Conservation (phyloP, 2,113 vertebrate species). For the Xiphophorus couchianus region DNA sequence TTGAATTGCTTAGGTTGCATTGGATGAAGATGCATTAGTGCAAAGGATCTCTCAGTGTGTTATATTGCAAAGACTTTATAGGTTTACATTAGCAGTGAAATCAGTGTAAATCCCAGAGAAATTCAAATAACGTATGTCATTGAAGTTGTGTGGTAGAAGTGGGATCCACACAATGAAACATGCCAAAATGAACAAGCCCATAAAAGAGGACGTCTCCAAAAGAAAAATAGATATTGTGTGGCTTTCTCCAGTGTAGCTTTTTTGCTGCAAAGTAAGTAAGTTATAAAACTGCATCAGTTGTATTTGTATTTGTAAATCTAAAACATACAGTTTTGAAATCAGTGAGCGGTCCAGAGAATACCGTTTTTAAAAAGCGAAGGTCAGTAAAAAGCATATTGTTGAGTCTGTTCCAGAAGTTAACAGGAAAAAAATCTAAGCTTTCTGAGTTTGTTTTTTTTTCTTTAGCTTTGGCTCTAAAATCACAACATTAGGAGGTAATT, state of each 20-base stretch:
- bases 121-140: conserved; percentile 42
- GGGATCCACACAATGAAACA: conserved; percentile 24
- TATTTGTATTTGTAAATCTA: conserved; percentile 2
- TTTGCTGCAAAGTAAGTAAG: conserved; percentile 20
- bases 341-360: conserved; percentile 42
- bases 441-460: neutral
- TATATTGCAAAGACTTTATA: conserved; percentile 64
- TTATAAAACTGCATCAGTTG: conserved; percentile 24
- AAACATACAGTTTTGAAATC: conserved; percentile 24
- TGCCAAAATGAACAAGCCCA: conserved; percentile 33
- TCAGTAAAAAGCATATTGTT: conserved; percentile 3
- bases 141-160: conserved; percentile 30
- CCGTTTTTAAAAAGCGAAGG: conserved; percentile 29
- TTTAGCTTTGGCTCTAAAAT: conserved; percentile 67
- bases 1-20: conserved; percentile 11
- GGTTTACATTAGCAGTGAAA: conserved; percentile 50
- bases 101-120: conserved; percentile 73
- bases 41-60: conserved; percentile 39
- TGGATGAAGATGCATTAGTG: conserved; percentile 48
- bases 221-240: neutral
- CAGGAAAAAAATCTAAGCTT: conserved; percentile 19
- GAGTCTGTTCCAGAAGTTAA: conserved; percentile 12
- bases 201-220: neutral
- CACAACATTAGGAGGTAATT: conserved; percentile 67
- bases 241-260: neutral